Conservation (phyloP, 1,140 invertebrate species). For the Tetragonula clypearis region DNA sequence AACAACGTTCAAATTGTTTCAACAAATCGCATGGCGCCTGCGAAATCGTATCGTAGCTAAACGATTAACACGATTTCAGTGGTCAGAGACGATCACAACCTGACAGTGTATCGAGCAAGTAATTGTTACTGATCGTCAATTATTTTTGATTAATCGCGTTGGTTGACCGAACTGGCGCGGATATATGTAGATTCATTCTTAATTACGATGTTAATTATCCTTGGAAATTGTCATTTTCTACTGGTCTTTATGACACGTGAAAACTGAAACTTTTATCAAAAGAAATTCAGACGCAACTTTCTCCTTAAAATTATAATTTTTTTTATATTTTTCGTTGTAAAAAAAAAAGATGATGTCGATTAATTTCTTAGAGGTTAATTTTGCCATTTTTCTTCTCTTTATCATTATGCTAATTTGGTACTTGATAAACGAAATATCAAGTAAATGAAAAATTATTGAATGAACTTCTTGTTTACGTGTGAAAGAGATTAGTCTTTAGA, state of each 20-base stretch:
- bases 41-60: neutral
- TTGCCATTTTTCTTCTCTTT: too few species aligned
- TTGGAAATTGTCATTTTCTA: neutral
- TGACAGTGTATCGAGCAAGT: neutral
- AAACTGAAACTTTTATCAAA: neutral
- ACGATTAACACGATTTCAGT: constrained; percentile 33
- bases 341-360: neutral
- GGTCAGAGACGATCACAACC: constrained; percentile 21
- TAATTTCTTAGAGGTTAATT: neutral
- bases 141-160: neutral
- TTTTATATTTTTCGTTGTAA: neutral
- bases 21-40: constrained; percentile 43
- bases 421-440: too few species aligned
- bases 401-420: too few species aligned
- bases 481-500: neutral
- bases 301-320: neutral
- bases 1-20: constrained; percentile 47
- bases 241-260: neutral
- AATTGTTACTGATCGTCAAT: constrained; percentile 16
- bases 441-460: too few species aligned
- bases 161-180: too few species aligned
- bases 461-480: neutral
- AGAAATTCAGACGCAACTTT: neutral
- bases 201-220: neutral
- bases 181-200: neutral